Base-by-base conservation (phyloP, 2,888 invertebrate species). In the Dicyrtoma fusca region DNA sequence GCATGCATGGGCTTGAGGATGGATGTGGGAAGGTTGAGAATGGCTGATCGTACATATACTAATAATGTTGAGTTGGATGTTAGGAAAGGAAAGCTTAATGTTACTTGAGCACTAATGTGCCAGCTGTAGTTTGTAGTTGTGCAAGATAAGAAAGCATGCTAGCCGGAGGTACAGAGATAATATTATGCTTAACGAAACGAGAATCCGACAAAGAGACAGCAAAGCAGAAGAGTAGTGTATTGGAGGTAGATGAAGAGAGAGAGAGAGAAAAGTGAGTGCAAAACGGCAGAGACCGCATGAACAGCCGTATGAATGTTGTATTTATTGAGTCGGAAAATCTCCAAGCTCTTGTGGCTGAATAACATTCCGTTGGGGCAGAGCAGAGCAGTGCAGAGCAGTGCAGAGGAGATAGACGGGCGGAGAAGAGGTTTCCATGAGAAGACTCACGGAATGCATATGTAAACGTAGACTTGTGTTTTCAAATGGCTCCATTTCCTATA, bases 321-420 rank as follows among this genome's bases (percentile, higher is more conserved):
- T 74, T 70, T 53, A 74, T 66, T 74, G 70, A 74, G 70, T 61
- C 63, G 74, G 74, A 74, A 74, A 74, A 74, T 70, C 70, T 64
- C 55, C 45, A 69, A 59, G 47, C 69, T 69, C 59, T 69, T 59
- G 59, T 47, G 69, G 69, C 53, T 57, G 59, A 14, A 45, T 47
- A 64, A 71, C 64, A 59, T 65, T 57, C 42, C 47, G 70, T 49
- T 44, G 59, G 59, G 62, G 51, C 21, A 49, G 49, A 61, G 42
- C 17, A 44, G 57, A 57, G n/a, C n/a, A n/a, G n/a, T n/a, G 34
- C 62, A 34, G 4, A 44, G 34, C 44, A 25, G 17, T 6, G 8
- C 19, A 44, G 34, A 62, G n/a, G n/a, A n/a, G n/a, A 34, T 17
- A 34, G 62, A 34, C n/a, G 26, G 44, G 44, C 21, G 25, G 55